phyloP scores from a whole-genome alignment of 2,797 vertebrate genomes.

The Manis pentadactyla region DNA sequence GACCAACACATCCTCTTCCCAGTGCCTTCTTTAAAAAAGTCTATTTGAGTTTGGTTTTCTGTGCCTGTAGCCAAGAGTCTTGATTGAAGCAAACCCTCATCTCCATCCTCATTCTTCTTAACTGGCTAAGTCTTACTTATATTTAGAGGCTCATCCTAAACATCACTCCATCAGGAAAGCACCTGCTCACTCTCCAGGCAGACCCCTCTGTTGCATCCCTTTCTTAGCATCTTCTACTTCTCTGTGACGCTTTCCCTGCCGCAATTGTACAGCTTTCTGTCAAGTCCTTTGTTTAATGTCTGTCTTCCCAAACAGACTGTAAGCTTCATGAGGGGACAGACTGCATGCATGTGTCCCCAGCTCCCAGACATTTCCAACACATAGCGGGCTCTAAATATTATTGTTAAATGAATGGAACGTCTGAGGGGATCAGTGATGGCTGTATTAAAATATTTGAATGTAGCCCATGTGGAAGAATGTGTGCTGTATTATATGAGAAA shows the following conservation, averaged over 20 bases:
- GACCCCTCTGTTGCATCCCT: not conserved
- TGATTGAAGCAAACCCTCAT: not conserved
- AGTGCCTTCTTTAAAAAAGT: not conserved
- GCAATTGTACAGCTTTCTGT: too few relatives aligned
- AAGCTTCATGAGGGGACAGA: not conserved
- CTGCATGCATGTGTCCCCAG: not conserved
- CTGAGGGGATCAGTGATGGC: not conserved
- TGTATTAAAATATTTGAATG: not conserved
- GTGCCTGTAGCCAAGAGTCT: not conserved
- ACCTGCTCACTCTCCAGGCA: not conserved
- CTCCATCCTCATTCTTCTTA: not conserved
- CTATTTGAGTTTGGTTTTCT: constrained; percentile 1
- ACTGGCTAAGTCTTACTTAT: not conserved
- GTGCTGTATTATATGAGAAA: not conserved
- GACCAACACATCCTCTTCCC: not conserved
- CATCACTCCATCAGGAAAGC: not conserved
- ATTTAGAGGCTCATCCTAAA: not conserved
- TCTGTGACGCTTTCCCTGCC: not conserved
- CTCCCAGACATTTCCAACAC: not conserved
- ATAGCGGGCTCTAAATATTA: not conserved
- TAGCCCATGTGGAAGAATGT: not conserved
- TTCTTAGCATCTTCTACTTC: not conserved
- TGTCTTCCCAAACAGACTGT: not conserved
- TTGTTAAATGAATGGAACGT: not conserved
- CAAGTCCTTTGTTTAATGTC: not conserved